phyloP scores from a whole-genome alignment of 2,113 vertebrate species.

The Amphiprion ocellaris region DNA sequence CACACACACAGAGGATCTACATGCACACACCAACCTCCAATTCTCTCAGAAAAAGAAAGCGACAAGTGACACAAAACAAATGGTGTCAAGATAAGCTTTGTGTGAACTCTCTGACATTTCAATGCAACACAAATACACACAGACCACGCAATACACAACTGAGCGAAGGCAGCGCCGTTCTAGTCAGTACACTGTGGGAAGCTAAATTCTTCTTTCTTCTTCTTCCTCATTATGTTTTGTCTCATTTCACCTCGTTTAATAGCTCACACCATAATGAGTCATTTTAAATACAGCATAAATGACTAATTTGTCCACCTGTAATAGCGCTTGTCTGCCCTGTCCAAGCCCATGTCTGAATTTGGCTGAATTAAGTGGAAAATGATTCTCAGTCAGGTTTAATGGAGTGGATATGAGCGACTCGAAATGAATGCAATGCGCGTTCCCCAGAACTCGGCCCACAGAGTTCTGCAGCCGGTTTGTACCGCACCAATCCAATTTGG shows the following conservation, averaged over 20 bases:
- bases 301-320: constrained; percentile 69
- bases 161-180: not conserved
- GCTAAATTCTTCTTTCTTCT: not conserved
- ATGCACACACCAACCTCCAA: constrained; percentile 26
- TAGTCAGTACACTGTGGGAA: not conserved
- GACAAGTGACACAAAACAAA: constrained; percentile 42
- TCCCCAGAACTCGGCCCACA: constrained; percentile 47
- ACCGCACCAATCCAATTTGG: constrained; percentile 76
- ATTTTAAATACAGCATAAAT: constrained; percentile 55
- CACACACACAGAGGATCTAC: not conserved
- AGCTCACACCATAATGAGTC: constrained; percentile 9
- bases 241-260: constrained; percentile 33
- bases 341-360: constrained; percentile 53
- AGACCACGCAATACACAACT: constrained; percentile 3
- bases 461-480: constrained; percentile 54
- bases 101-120: constrained; percentile 61
- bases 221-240: not conserved
- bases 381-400: constrained; percentile 74
- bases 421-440: constrained; percentile 43
- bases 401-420: constrained; percentile 64
- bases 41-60: constrained; percentile 51
- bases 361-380: constrained; percentile 71
- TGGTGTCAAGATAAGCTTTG: constrained; percentile 52
- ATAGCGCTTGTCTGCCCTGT: constrained; percentile 49
- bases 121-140: constrained; percentile 19